Evolutionary conservation across 30 jellyfish, hydroid and myxozoan species (phyloP).

Genomic region (Catostylus mosaicus): DNA sequence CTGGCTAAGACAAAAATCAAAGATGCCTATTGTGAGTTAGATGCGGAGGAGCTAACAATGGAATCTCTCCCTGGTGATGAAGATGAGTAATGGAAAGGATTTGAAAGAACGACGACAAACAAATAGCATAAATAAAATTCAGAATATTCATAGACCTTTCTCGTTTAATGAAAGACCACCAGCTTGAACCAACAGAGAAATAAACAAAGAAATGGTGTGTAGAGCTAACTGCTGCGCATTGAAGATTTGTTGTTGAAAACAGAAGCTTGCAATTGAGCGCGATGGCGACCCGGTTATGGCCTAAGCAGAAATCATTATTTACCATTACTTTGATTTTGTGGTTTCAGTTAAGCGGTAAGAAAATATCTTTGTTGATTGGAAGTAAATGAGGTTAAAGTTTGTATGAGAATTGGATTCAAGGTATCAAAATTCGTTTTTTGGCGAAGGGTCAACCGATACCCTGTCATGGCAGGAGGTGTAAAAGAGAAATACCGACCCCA

Average conservation of each 20-base stretch:
- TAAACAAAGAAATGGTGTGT: neutral
- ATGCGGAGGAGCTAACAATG: slow-evolving; percentile 22
- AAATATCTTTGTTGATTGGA: too few species aligned
- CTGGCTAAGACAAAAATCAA: neutral
- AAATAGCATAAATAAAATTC: neutral
- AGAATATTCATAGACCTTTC: neutral
- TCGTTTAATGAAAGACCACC: neutral
- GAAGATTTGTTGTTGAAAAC: neutral
- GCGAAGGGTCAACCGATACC: too few species aligned
- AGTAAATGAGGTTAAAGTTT: too few species aligned
- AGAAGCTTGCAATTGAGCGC: neutral
- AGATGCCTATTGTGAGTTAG: slow-evolving; percentile 16
- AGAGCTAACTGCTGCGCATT: neutral
- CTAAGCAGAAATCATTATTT: neutral
- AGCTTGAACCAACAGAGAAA: neutral
- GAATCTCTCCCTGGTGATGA: slow-evolving; percentile 29
- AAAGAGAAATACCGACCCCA: too few species aligned
- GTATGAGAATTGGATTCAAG: too few species aligned
- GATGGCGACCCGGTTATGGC: neutral
- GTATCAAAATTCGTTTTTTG: too few species aligned
- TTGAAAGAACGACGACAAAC: neutral
- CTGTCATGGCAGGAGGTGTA: too few species aligned
- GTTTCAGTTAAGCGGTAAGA: neutral
- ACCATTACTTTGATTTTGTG: neutral
- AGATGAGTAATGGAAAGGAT: neutral